These are phyloP conservation scores for Epiblema foenella DNA, from an alignment of 2,888 invertebrate species.

Conservation along the genomic window DNA sequence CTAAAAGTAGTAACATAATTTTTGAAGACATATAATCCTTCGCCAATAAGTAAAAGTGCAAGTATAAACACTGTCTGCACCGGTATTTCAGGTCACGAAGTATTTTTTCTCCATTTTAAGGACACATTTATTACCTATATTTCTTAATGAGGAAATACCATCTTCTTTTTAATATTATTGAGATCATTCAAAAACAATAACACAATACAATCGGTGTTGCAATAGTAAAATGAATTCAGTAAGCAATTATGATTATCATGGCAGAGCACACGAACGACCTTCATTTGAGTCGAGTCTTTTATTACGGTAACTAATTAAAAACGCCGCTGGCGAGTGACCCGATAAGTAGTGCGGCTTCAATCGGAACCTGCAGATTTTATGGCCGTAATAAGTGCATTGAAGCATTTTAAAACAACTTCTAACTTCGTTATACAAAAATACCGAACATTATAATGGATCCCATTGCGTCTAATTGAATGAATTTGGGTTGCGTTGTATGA, in stretches of 20 bases:
- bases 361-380: not conserved
- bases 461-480: not conserved
- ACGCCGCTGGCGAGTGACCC: not conserved
- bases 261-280: not conserved
- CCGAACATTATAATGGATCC: not conserved
- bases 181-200: not conserved
- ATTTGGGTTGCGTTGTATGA: not conserved
- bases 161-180: no score
- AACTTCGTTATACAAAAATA: no score
- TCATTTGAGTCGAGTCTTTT: conserved; percentile 4
- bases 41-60: no score
- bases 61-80: no score
- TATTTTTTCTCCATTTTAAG: not conserved
- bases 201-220: not conserved
- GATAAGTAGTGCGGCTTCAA: not conserved
- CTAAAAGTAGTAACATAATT: no score
- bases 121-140: not conserved
- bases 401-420: not conserved
- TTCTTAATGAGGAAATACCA: not conserved
- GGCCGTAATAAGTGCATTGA: not conserved
- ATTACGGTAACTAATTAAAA: conserved; percentile 1
- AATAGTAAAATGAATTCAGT: not conserved
- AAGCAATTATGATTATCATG: not conserved
- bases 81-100: not conserved
- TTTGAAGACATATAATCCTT: no score